A percentile compares a stretch with the other conserved stretches of the same genome.
phyloP scores from a whole-genome alignment of 1,140 invertebrate species.

The Eulimnadia texana region DNA sequence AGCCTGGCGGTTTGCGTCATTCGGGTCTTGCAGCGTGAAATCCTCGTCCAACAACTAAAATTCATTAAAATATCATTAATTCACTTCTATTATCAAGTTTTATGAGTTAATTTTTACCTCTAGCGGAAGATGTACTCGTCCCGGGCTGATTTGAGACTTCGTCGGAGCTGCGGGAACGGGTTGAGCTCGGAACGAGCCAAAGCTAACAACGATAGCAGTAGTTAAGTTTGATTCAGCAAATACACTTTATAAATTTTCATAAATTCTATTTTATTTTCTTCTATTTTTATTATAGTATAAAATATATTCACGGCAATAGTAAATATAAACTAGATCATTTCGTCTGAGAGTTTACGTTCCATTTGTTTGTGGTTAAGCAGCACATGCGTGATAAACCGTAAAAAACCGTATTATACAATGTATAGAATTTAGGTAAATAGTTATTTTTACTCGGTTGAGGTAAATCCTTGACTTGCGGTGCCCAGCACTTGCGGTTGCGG shows the following conservation, averaged over 20 bases:
- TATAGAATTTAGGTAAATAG: too few relatives aligned
- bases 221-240: too few relatives aligned
- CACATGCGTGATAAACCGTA: too few relatives aligned
- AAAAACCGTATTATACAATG: too few relatives aligned
- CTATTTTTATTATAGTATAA: too few relatives aligned
- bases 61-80: neutral
- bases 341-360: too few relatives aligned
- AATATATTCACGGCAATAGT: too few relatives aligned
- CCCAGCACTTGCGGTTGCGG: neutral
- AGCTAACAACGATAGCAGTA: neutral
- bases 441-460: too few relatives aligned
- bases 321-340: too few relatives aligned
- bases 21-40: neutral
- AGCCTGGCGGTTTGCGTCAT: neutral
- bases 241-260: too few relatives aligned
- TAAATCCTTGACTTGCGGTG: neutral
- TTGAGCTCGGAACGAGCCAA: neutral
- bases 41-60: neutral
- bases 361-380: too few relatives aligned
- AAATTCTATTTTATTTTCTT: too few relatives aligned
- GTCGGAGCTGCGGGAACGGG: neutral
- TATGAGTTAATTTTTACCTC: neutral
- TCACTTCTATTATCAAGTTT: neutral
- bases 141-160: neutral
- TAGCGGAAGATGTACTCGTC: neutral